Percentiles rank a stretch among this genome's conserved stretches.
Conservation (phyloP, 2,888 invertebrate genomes). For the Rhimphoctona megacephalus region DNA sequence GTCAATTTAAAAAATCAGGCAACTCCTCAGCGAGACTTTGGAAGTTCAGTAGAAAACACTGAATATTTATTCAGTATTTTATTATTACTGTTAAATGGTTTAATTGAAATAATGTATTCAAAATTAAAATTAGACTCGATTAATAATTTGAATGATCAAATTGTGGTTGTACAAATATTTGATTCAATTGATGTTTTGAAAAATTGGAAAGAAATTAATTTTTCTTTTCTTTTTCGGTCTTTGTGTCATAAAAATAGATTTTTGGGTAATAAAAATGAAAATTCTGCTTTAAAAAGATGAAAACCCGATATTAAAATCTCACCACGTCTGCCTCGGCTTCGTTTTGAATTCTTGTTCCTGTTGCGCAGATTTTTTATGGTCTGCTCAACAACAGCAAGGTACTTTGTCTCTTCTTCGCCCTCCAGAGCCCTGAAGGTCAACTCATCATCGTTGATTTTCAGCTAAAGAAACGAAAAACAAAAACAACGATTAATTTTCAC, state of each 20-base stretch:
- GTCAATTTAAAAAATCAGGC: too few species aligned
- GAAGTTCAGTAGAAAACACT: too few species aligned
- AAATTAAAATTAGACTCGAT: too few species aligned
- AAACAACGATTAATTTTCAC: slow-evolving; percentile 15
- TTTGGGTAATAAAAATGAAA: slow-evolving; percentile 9
- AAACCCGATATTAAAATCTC: slow-evolving; percentile 28
- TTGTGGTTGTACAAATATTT: too few species aligned
- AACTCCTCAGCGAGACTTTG: too few species aligned
- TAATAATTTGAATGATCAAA: too few species aligned
- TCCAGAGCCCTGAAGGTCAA: slow-evolving; percentile 78
- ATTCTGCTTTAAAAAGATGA: background rate
- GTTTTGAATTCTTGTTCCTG: slow-evolving; percentile 81
- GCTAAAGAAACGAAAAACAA: slow-evolving; percentile 84
- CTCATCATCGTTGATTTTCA: slow-evolving; percentile 74
- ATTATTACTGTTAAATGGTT: background rate
- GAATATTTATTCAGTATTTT: background rate
- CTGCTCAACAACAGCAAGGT: slow-evolving; percentile 73
- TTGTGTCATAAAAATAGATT: slow-evolving; percentile 7
- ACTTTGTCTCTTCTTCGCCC: slow-evolving; percentile 81
- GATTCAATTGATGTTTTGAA: too few species aligned
- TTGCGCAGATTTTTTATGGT: slow-evolving; percentile 86
- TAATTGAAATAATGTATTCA: background rate
- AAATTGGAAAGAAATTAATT: too few species aligned
- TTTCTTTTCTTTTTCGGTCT: too few species aligned
- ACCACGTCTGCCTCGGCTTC: slow-evolving; percentile 81